Percentiles rank a stretch among this genome's conserved stretches.
phyloP scores from a whole-genome alignment of 2,888 invertebrate genomes.

The Aricia artaxerxes region DNA sequence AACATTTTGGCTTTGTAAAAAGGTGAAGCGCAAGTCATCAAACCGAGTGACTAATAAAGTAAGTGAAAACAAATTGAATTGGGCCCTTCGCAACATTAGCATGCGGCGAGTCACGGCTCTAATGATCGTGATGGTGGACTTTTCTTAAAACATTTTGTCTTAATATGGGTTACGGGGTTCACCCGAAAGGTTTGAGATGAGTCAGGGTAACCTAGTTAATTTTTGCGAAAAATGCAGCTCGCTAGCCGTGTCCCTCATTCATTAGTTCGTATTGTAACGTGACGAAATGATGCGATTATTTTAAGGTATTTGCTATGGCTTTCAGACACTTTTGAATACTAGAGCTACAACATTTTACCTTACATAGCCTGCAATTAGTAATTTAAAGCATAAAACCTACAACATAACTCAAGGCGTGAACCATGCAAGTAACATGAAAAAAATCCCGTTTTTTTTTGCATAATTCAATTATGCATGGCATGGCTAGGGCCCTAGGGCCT shows the following conservation, averaged over 20 bases:
- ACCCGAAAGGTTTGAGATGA: not conserved
- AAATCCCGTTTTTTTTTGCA: too few species aligned
- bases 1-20: not conserved
- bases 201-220: not conserved
- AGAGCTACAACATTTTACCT: too few species aligned
- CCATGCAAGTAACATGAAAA: too few species aligned
- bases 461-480: too few species aligned
- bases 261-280: too few species aligned
- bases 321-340: too few species aligned
- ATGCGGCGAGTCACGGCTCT: conserved; percentile 66
- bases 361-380: too few species aligned
- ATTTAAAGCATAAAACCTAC: too few species aligned
- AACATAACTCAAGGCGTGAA: too few species aligned
- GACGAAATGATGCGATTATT: too few species aligned
- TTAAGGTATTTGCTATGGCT: too few species aligned
- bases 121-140: conserved; percentile 59
- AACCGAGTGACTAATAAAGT: conserved; percentile 20
- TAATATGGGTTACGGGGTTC: conserved; percentile 12
- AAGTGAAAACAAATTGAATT: conserved; percentile 26
- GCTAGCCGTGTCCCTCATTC: not conserved
- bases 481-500: too few species aligned
- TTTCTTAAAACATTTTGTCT: conserved; percentile 49
- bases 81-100: conserved; percentile 19
- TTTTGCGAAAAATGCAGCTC: not conserved
- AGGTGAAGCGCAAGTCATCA: not conserved